phyloP scores from a whole-genome alignment of 2,888 invertebrate genomes.

The Lutraria lutraria region DNA sequence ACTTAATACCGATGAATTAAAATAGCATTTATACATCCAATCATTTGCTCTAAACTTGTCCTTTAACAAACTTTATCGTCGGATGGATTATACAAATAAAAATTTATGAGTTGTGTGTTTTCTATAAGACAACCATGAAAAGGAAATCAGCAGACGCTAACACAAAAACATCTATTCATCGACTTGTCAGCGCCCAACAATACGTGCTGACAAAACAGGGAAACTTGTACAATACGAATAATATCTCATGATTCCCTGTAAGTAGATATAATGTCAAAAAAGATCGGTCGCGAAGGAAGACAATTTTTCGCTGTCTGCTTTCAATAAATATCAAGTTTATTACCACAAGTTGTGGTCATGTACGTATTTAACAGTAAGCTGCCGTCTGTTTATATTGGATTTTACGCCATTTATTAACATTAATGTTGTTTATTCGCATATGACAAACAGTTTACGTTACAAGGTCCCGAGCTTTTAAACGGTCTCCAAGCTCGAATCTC shows the following conservation, averaged over 20 bases:
- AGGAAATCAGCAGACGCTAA: constrained; percentile 11
- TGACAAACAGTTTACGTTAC: too few relatives aligned
- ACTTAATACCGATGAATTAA: too few relatives aligned
- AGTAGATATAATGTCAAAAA: constrained; percentile 15
- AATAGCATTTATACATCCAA: too few relatives aligned
- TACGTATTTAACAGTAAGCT: background rate
- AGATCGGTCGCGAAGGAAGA: background rate
- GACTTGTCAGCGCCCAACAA: background rate
- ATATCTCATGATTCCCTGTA: background rate
- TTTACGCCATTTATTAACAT: too few relatives aligned
- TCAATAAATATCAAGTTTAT: background rate
- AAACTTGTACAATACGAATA: background rate
- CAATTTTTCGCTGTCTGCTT: constrained; percentile 7
- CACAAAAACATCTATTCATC: background rate
- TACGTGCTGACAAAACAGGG: background rate
- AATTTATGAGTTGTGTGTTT: background rate
- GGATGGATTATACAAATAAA: background rate
- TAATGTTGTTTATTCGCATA: too few relatives aligned
- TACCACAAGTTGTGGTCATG: background rate
- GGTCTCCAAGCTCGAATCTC: too few relatives aligned
- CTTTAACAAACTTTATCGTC: background rate
- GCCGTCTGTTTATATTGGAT: too few relatives aligned
- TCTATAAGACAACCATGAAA: background rate
- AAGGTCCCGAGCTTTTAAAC: too few relatives aligned
- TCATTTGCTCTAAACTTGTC: too few relatives aligned